Percentiles rank a stretch among this genome's conserved stretches.
Evolutionary conservation across 1,140 invertebrate genomes (phyloP).

Genomic region (Agrilus planipennis): DNA sequence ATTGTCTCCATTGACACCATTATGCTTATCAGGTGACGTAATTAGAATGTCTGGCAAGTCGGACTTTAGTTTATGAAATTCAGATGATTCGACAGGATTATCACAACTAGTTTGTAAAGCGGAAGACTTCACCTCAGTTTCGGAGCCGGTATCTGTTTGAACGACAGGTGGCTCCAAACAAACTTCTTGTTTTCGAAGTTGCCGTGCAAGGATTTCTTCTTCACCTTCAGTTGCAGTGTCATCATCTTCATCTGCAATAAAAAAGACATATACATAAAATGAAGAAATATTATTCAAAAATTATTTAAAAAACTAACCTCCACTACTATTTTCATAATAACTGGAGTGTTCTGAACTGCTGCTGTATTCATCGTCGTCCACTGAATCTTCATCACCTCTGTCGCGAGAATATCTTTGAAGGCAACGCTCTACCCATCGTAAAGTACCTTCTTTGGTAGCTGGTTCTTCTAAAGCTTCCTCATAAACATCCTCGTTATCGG

Average conservation of each 20-base stretch:
- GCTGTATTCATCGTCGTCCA: constrained; percentile 24
- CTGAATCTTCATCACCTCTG: constrained; percentile 20
- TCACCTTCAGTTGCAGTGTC: constrained; percentile 63
- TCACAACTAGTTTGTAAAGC: constrained; percentile 10
- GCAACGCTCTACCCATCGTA: constrained; percentile 51
- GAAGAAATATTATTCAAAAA: no score
- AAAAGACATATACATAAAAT: constrained; percentile 5
- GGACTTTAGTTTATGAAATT: no score
- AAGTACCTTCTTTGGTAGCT: constrained; percentile 50
- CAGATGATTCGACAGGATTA: neutral
- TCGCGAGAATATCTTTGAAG: constrained; percentile 32
- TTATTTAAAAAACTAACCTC: constrained; percentile 39
- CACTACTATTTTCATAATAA: constrained; percentile 50
- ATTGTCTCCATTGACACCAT: neutral
- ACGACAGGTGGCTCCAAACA: constrained; percentile 48
- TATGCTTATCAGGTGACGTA: neutral
- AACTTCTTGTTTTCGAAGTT: constrained; percentile 54
- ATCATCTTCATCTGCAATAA: constrained; percentile 49
- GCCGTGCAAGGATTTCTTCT: constrained; percentile 50
- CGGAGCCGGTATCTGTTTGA: constrained; percentile 56
- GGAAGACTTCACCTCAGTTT: constrained; percentile 55
- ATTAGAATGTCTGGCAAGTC: constrained; percentile 17
- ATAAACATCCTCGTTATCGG: constrained; percentile 46
- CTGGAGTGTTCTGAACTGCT: constrained; percentile 47
- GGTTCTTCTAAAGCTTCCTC: constrained; percentile 51